phyloP scores from a whole-genome alignment of 2,113 vertebrate species.

The Bubalus kerabau region DNA sequence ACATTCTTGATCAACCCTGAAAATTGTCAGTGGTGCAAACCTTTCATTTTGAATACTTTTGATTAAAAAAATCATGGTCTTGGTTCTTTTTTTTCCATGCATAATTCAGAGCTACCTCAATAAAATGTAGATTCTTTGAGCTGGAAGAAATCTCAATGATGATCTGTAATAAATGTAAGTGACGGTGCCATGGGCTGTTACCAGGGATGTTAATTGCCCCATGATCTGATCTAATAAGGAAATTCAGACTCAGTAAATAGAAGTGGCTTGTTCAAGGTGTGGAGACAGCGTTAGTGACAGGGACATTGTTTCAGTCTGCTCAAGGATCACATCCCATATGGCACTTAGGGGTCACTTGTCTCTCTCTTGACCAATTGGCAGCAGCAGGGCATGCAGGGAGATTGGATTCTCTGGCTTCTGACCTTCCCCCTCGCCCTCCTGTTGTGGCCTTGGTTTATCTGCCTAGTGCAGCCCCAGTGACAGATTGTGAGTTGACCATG shows the following conservation, averaged over 20 bases:
- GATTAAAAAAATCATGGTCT: neutral
- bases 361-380: neutral
- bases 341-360: neutral
- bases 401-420: neutral
- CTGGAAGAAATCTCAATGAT: neutral
- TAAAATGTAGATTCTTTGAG: neutral
- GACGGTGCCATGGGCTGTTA: neutral
- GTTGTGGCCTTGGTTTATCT: neutral
- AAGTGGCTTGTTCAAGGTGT: neutral
- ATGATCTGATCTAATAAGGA: neutral
- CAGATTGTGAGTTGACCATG: neutral
- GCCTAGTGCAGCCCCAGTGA: neutral
- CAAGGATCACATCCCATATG: neutral
- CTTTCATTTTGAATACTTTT: conserved; percentile 33
- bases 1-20: neutral
- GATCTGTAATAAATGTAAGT: neutral
- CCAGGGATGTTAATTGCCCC: neutral
- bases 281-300: neutral
- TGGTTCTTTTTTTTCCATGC: neutral
- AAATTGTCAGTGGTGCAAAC: neutral
- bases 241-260: neutral
- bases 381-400: neutral
- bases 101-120: neutral
- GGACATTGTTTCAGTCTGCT: neutral
- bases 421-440: neutral